Percentiles rank a stretch among this genome's conserved stretches.
phyloP scores from a whole-genome alignment of 1,140 invertebrate species.

The Liolophura sinensis region DNA sequence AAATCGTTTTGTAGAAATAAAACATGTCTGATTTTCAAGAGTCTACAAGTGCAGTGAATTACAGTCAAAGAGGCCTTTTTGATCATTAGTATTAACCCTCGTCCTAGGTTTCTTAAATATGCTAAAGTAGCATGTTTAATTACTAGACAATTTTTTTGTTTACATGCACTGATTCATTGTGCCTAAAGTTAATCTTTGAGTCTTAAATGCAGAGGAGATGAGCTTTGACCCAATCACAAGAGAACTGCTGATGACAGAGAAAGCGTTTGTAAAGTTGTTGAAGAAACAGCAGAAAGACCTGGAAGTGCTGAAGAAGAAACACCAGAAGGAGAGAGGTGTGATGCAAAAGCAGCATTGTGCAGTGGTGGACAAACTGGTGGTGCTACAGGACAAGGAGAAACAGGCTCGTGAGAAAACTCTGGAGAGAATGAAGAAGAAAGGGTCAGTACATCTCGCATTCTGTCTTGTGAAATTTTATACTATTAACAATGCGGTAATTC shows the following conservation, averaged over 20 bases:
- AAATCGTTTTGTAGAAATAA: too few relatives aligned
- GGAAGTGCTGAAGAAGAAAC: slow-evolving; percentile 87
- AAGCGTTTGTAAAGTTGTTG: slow-evolving; percentile 90
- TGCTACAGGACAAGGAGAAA: slow-evolving; percentile 53
- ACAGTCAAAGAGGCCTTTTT: too few relatives aligned
- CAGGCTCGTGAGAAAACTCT: slow-evolving; percentile 44
- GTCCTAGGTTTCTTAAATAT: too few relatives aligned
- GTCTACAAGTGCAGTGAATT: too few relatives aligned
- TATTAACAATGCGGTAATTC: too few relatives aligned
- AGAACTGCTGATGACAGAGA: slow-evolving; percentile 87
- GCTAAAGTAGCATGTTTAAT: too few relatives aligned
- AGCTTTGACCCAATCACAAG: slow-evolving; percentile 80
- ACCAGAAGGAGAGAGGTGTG: slow-evolving; percentile 87
- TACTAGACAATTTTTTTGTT: too few relatives aligned
- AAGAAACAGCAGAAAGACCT: slow-evolving; percentile 96
- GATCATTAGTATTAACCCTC: too few relatives aligned
- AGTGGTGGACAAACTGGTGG: slow-evolving; percentile 91
- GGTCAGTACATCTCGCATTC: slow-evolving; percentile 30
- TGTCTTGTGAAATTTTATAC: too few relatives aligned
- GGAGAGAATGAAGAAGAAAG: slow-evolving; percentile 53
- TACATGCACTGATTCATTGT: too few relatives aligned
- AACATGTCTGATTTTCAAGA: too few relatives aligned
- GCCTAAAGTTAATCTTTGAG: too few relatives aligned
- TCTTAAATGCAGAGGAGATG: slow-evolving; percentile 39
- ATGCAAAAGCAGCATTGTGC: slow-evolving; percentile 94